Base-by-base conservation (phyloP, 2,888 invertebrate genomes). In the Nipponacmea schrenckii region DNA sequence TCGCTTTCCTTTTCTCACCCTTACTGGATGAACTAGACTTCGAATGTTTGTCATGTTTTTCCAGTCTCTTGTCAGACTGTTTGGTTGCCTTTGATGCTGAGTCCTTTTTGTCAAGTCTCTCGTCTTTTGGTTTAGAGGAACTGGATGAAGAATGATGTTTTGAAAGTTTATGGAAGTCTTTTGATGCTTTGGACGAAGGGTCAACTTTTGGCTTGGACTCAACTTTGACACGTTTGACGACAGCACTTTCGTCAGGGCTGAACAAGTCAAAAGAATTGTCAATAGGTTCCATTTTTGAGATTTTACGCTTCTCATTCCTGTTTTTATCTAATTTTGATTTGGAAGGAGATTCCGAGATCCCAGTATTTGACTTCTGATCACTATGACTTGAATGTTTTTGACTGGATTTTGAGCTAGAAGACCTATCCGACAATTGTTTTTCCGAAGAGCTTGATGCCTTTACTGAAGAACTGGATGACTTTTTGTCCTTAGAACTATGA, bases 191-290 rank as follows among this genome's bases (percentile, higher is more conserved):
- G 48, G 39, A 46, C 26, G 31, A n/a, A 20, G 20, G 14, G 64
- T 64, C 15, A 64, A 17, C 45, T 46, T 64, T 27, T 17, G 62
- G 31, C 50, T 68, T 56, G 15, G 27, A 26, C 7, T 56, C 27
- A 8, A 45, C 68, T 66, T 44, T 20, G 65, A 31, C 50, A 62
- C 48, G n/a, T 65, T 70, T 44, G 24, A 48, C 7, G 44, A 56
- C 26, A 26, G n/a, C 70, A 62, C 17, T 62, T 20, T 69, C 63
- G 15, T 70, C 70, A 14, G 66, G 62, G 20, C 66, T 70, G 20
- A 66, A 65, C 44, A 70, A 56, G 56, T 62, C 24, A 0, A 62
- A 20, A 39, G 45, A 44, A 44, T 44, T 20, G 24, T 62, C 56
- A 20, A 56, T 24, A 1, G 56, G 56, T 56, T 56, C 12, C 2